Base-by-base conservation (phyloP, 2,113 vertebrate species). In the Heterotilapia buettikoferi region DNA sequence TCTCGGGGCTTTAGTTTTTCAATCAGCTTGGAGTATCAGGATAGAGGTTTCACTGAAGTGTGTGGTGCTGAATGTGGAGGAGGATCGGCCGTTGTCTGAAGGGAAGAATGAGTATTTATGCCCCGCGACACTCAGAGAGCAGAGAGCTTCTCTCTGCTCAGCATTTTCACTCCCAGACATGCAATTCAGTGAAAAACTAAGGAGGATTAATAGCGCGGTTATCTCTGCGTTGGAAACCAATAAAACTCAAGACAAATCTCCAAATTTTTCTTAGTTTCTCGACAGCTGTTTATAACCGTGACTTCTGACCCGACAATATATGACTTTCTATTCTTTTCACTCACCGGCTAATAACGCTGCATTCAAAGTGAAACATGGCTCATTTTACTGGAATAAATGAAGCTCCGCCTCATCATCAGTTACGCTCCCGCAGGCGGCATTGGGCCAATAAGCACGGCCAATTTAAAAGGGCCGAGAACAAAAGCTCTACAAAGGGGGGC, bases 361-460 rank as follows among this genome's bases (percentile, higher is more conserved):
- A 96, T 97, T 97, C 96, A 97, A 96, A 96, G 85, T 96, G 95
- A 96, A 97, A 97, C 97, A 97, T 93, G 96, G 95, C 97, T 98
- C 96, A 97, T 98, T 98, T 98, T 97, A 96, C 95, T 91, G 95
- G 96, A 97, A 98, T 97, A 98, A 98, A 97, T 96, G 95, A 97
- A 96, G 94, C 97, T 94, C 97, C 97, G 95, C 97, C 96, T 97
- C 96, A 95, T 97, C 96, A 97, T 98, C 97, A 97, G 98, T 98
- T 97, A 98, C 92, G 97, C 98, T 97, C 97, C 96, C 96, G 96
- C 96, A 93, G 95, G 95, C 97, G 95, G 97, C 94, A 61, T 97
- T 97, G 95, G 96, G 97, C 97, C 98, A 98, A 98, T 98, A 97
- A 98, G 97, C 96, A 97, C 90, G 91, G 95, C 95, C 97, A 97